Conservation (phyloP, 2,113 vertebrate species). For the Cavia aperea region DNA sequence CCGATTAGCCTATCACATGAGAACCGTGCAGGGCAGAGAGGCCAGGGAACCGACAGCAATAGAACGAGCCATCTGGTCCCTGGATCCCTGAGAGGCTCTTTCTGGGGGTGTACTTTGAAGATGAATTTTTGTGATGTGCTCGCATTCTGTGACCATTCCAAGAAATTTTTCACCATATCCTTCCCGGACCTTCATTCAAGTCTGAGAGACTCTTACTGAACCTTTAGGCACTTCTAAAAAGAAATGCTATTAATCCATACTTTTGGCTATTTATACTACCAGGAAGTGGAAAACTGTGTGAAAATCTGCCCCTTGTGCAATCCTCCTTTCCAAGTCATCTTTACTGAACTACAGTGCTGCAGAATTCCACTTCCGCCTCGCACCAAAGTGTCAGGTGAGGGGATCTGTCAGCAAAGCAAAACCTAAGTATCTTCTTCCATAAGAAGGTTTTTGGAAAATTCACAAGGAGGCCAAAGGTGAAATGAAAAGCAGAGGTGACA, state of each 20-base stretch:
- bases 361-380: not conserved
- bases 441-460: not conserved
- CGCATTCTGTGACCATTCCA: not conserved
- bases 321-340: not conserved
- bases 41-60: not conserved
- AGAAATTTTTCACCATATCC: not conserved
- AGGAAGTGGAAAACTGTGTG: not conserved
- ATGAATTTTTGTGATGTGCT: not conserved
- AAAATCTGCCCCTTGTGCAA: not conserved
- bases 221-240: not conserved
- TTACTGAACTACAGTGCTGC: not conserved
- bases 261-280: not conserved
- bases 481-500: not conserved
- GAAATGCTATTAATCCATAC: not conserved
- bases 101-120: too few species aligned
- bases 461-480: not conserved
- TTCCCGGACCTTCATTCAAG: not conserved
- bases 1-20: not conserved
- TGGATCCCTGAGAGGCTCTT: not conserved
- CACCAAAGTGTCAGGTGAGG: not conserved
- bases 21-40: not conserved
- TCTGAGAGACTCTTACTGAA: not conserved
- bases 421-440: not conserved
- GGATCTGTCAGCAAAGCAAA: not conserved
- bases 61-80: not conserved